Conservation (phyloP, 2,888 invertebrate genomes). For the Onchidella celtica region DNA sequence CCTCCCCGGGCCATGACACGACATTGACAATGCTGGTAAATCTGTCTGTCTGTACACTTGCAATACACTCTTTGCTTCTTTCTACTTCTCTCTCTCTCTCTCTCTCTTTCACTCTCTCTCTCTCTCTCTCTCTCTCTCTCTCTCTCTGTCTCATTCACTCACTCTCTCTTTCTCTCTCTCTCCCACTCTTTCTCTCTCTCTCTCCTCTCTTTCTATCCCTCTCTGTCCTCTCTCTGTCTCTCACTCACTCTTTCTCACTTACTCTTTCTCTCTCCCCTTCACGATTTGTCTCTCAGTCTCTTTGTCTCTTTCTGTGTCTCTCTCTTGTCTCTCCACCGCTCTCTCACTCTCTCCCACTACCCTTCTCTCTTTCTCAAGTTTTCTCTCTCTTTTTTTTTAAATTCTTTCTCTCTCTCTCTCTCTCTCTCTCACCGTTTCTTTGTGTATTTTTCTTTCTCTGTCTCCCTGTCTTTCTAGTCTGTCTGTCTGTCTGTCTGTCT, state of each 20-base stretch:
- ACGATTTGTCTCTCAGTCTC: not conserved
- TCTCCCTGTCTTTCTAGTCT: not conserved
- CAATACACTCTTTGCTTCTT: too few relatives aligned
- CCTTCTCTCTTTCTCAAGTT: not conserved
- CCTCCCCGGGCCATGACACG: too few relatives aligned
- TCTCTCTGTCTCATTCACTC: not conserved
- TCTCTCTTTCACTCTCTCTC: too few relatives aligned
- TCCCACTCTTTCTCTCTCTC: not conserved
- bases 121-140: constrained; percentile 1
- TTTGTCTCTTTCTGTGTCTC: not conserved
- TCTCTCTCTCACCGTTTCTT: not conserved
- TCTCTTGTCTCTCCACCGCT: not conserved
- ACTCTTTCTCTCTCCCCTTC: not conserved
- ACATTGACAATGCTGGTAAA: too few relatives aligned
- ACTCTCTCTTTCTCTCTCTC: not conserved
- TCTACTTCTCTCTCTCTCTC: too few relatives aligned
- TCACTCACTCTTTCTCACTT: constrained; percentile 11
- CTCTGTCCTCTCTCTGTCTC: constrained; percentile 7
- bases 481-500: not conserved
- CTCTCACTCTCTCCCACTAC: not conserved
- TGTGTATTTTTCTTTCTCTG: not conserved
- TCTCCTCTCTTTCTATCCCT: not conserved
- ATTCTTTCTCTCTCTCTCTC: not conserved
- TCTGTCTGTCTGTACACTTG: too few relatives aligned
- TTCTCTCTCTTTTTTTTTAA: not conserved